Evolutionary conservation across 2,113 vertebrate genomes (phyloP).

Genomic region (Dendrocopos noguchii): DNA sequence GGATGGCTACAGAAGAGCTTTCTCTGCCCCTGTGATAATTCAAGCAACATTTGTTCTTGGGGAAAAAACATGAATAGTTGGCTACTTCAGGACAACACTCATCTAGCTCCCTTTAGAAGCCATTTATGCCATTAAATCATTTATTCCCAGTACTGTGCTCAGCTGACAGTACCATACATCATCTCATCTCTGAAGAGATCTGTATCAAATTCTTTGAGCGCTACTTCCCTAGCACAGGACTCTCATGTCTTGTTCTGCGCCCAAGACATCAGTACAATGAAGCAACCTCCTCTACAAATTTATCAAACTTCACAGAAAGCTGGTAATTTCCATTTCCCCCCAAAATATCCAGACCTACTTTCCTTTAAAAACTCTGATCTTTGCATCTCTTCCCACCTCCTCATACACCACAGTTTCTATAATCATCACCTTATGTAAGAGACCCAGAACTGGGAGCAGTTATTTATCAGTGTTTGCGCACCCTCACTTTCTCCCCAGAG

Average conservation of each 20-base stretch:
- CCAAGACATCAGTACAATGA: neutral
- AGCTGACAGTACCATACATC: neutral
- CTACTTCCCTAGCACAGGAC: neutral
- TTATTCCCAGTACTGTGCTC: neutral
- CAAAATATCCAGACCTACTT: slow-evolving; percentile 67
- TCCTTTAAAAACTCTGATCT: slow-evolving; percentile 62
- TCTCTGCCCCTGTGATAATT: neutral
- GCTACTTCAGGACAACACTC: neutral
- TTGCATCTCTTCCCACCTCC: slow-evolving; percentile 38
- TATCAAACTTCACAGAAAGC: neutral
- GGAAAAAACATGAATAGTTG: neutral
- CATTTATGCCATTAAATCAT: neutral
- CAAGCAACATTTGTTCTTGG: neutral
- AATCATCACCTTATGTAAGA: slow-evolving; percentile 57
- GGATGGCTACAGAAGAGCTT: neutral
- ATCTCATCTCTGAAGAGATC: neutral
- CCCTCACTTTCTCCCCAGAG: slow-evolving; percentile 5
- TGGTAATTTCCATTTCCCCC: slow-evolving; percentile 48
- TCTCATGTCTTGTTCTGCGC: rapidly evolving
- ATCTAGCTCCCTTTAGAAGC: neutral
- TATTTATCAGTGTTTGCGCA: slow-evolving; percentile 57
- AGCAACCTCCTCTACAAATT: neutral
- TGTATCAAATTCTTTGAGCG: neutral
- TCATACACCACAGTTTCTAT: slow-evolving; percentile 34
- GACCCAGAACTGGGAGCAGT: slow-evolving; percentile 44